phyloP scores from a whole-genome alignment of 2,888 invertebrate genomes.

The Eurytoma californica region DNA sequence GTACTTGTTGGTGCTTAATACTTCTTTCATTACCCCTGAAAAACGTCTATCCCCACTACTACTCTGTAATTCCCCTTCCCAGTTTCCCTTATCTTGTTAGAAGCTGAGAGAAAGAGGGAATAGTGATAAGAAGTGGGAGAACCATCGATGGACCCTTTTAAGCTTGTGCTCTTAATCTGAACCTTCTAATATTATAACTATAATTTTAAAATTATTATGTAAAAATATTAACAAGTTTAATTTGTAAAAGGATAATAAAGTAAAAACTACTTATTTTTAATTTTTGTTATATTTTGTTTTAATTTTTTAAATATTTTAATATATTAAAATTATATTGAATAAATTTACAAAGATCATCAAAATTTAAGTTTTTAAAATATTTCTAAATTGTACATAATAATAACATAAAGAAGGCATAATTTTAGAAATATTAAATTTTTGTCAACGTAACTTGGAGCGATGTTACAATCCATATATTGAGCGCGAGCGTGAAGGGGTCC shows the following conservation, averaged over 20 bases:
- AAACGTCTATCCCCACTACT: not conserved
- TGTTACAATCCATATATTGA: not conserved
- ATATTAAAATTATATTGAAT: not conserved
- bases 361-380: not conserved
- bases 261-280: too few relatives aligned
- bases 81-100: not conserved
- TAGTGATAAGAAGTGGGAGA: not conserved
- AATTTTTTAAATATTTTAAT: not conserved
- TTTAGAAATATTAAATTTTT: not conserved
- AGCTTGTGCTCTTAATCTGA: constrained; percentile 1
- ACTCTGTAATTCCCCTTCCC: constrained; percentile 4
- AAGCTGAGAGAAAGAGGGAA: not conserved
- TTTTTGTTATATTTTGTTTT: too few relatives aligned
- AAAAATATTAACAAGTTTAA: too few relatives aligned
- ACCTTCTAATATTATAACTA: not conserved
- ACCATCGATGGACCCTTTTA: constrained; percentile 10
- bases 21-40: not conserved
- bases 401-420: too few relatives aligned
- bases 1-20: constrained; percentile 10
- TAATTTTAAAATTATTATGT: too few relatives aligned
- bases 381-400: too few relatives aligned
- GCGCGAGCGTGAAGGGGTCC: constrained; percentile 16
- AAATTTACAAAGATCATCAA: not conserved
- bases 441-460: not conserved
- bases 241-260: too few relatives aligned